A percentile compares a stretch with the other conserved stretches of the same genome.
phyloP scores from a whole-genome alignment of 2,888 invertebrate genomes.

The Protula sp. region DNA sequence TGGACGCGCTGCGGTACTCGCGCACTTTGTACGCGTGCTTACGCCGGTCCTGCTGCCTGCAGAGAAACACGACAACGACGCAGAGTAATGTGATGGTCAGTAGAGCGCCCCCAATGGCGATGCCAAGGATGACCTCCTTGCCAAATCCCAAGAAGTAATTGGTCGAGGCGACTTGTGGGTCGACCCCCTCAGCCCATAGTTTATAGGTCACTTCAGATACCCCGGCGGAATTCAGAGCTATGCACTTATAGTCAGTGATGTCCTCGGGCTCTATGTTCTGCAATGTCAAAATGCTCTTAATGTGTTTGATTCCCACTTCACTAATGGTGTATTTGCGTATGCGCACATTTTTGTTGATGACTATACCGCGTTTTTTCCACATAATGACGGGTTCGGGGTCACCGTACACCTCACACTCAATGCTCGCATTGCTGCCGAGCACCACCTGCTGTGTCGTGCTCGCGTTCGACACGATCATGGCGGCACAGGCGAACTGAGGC shows the following conservation, averaged over 20 bases:
- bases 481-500: conserved; percentile 25
- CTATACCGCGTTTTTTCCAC: conserved; percentile 15
- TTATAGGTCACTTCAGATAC: conserved; percentile 21
- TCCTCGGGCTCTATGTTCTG: conserved; percentile 8
- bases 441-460: conserved; percentile 14
- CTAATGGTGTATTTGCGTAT: not conserved
- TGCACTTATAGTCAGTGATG: conserved; percentile 21
- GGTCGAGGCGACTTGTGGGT: too few species aligned
- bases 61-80: not conserved
- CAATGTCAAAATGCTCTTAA: conserved; percentile 11
- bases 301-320: not conserved
- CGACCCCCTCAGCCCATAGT: conserved; percentile 11
- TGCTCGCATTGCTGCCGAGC: conserved; percentile 14
- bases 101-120: conserved; percentile 9
- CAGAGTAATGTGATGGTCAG: conserved; percentile 10
- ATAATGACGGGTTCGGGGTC: conserved; percentile 20
- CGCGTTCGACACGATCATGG: conserved; percentile 14
- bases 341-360: not conserved
- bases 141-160: not conserved
- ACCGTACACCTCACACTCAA: conserved; percentile 20
- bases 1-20: not conserved
- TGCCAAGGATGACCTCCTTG: conserved; percentile 1
- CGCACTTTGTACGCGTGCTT: conserved; percentile 10
- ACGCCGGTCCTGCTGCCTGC: conserved; percentile 2
- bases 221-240: conserved; percentile 21